These are phyloP conservation scores for Xestia ashworthii DNA, from an alignment of 2,888 invertebrate species.

Conservation along the genomic window DNA sequence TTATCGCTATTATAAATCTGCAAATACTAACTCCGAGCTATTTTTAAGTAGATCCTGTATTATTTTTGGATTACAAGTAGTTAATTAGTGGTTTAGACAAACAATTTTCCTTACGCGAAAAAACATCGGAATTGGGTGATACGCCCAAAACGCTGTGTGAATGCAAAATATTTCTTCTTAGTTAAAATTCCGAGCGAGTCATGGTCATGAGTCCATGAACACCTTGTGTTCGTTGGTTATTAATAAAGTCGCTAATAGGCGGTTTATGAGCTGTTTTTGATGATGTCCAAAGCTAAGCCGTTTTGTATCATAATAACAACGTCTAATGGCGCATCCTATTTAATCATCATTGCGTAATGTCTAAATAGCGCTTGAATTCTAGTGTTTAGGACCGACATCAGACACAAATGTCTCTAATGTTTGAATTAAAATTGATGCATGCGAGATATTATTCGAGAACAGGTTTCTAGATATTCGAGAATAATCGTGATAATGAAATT, in stretches of 20 bases:
- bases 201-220: conserved; percentile 11
- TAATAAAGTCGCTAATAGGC: conserved; percentile 32
- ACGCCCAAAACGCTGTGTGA: not conserved
- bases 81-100: not conserved
- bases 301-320: conserved; percentile 43
- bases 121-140: not conserved
- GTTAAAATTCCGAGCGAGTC: conserved; percentile 48
- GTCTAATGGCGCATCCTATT: conserved; percentile 32
- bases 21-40: conserved; percentile 29
- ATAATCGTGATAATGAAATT: conserved; percentile 13
- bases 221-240: conserved; percentile 14
- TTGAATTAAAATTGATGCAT: conserved; percentile 11
- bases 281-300: conserved; percentile 31
- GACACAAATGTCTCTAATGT: not conserved
- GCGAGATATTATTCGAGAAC: conserved; percentile 24
- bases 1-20: conserved; percentile 45
- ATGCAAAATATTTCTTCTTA: conserved; percentile 34
- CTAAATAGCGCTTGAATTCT: conserved; percentile 6
- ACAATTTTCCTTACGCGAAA: conserved; percentile 22
- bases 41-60: conserved; percentile 14
- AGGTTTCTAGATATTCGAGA: conserved; percentile 13
- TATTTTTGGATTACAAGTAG: conserved; percentile 16
- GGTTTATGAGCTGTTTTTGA: conserved; percentile 39
- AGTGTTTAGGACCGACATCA: not conserved
- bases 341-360: conserved; percentile 28